Percentiles rank a stretch among this genome's conserved stretches.
phyloP scores from a whole-genome alignment of 2,113 vertebrate genomes.

The Phaetusa simplex region DNA sequence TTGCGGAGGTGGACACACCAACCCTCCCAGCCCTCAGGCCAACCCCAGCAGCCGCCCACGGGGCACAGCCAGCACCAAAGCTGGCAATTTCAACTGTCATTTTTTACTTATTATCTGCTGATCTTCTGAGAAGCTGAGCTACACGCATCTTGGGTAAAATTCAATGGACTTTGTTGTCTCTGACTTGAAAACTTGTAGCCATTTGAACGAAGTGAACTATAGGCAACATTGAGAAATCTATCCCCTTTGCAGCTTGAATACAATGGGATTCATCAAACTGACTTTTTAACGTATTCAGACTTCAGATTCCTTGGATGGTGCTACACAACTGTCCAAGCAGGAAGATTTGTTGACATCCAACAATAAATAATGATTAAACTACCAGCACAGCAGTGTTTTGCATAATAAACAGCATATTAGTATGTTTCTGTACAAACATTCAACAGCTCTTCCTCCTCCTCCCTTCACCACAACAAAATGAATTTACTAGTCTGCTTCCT shows the following conservation, averaged over 20 bases:
- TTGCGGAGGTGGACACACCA: slow-evolving; percentile 51
- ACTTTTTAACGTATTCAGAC: neutral
- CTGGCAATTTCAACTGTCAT: neutral
- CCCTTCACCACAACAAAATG: neutral
- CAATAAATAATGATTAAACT: neutral
- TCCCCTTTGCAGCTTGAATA: neutral
- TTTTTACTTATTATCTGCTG: neutral
- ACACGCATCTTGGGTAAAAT: neutral
- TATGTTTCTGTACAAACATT: neutral
- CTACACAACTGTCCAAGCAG: neutral
- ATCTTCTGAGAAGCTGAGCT: neutral
- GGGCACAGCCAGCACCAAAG: neutral
- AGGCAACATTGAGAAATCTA: neutral
- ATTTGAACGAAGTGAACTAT: slow-evolving; percentile 11
- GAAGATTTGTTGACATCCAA: neutral
- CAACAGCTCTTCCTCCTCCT: neutral
- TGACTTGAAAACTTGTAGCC: neutral
- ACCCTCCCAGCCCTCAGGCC: neutral
- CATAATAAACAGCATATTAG: neutral
- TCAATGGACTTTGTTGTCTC: neutral
- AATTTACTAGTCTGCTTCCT: neutral
- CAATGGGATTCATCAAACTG: neutral
- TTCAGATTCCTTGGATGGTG: neutral
- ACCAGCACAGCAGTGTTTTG: neutral
- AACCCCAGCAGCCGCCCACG: neutral